Evolutionary conservation across 1,140 invertebrate species (phyloP).

Genomic region (Caenorhabditis inopinata): DNA sequence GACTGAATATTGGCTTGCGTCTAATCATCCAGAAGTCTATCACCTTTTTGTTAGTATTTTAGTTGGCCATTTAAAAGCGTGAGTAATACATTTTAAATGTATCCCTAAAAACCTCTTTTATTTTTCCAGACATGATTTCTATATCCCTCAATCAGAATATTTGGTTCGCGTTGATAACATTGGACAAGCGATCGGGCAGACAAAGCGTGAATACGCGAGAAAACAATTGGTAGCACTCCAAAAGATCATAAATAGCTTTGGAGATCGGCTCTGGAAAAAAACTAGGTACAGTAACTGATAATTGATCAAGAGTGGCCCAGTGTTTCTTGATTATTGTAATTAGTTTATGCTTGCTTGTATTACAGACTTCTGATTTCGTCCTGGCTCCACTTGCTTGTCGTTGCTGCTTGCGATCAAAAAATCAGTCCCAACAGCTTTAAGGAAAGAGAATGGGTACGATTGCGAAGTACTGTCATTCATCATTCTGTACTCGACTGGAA

Average conservation of each 20-base stretch:
- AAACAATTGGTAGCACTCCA: background rate
- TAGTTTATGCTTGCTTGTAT: background rate
- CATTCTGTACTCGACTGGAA: background rate
- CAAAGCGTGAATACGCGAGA: background rate
- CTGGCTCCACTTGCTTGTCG: background rate
- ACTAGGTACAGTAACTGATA: background rate
- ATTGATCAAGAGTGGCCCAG: no score
- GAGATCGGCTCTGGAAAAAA: background rate
- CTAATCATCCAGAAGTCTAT: conserved; percentile 6
- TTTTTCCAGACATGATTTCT: background rate
- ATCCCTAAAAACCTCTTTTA: no score
- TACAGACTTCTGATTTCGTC: background rate
- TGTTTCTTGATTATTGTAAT: background rate
- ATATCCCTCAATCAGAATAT: background rate
- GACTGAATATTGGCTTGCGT: conserved; percentile 12
- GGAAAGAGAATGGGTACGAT: conserved; percentile 4
- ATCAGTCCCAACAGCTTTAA: background rate
- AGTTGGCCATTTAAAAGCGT: background rate
- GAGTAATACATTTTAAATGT: background rate
- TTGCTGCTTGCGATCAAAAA: background rate
- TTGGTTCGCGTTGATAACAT: background rate
- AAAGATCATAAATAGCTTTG: background rate
- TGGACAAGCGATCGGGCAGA: background rate
- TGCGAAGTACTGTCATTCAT: background rate
- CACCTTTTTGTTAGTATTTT: background rate